Evolutionary conservation across 2,113 vertebrate genomes (phyloP).

Genomic region (Ciconia stormi): DNA sequence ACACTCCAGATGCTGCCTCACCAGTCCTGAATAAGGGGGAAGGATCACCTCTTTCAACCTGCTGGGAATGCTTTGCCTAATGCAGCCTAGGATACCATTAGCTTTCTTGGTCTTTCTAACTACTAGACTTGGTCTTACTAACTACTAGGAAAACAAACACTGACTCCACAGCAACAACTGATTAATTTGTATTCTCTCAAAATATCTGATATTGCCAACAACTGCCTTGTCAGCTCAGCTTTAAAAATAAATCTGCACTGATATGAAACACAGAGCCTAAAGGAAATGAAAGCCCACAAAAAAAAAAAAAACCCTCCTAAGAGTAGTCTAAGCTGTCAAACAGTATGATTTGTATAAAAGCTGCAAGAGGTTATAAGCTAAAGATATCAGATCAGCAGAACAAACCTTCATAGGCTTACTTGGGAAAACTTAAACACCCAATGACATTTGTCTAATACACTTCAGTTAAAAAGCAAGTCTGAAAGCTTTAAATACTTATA

Average conservation of each 20-base stretch:
- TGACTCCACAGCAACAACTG: background rate
- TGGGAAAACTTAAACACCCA: background rate
- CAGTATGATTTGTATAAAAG: background rate
- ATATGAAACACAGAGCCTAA: background rate
- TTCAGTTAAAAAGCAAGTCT: background rate
- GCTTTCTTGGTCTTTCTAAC: background rate
- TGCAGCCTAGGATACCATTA: background rate
- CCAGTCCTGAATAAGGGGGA: background rate
- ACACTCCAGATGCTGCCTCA: background rate
- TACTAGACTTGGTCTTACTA: too few relatives aligned
- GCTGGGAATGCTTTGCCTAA: background rate
- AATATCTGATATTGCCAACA: background rate
- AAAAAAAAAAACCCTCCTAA: rapidly evolving
- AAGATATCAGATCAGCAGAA: background rate
- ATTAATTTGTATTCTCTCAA: background rate
- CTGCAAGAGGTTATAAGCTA: background rate
- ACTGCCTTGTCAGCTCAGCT: background rate
- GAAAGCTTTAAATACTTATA: background rate
- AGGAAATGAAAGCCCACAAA: background rate
- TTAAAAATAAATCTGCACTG: background rate
- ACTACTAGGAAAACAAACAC: background rate
- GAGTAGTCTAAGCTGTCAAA: background rate
- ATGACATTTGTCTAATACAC: background rate
- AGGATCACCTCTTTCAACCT: background rate
- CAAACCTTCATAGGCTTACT: background rate